A percentile compares a stretch with the other conserved stretches of the same genome.
Conservation (phyloP, 1,140 invertebrate genomes). For the Drosophila micromelanica region DNA sequence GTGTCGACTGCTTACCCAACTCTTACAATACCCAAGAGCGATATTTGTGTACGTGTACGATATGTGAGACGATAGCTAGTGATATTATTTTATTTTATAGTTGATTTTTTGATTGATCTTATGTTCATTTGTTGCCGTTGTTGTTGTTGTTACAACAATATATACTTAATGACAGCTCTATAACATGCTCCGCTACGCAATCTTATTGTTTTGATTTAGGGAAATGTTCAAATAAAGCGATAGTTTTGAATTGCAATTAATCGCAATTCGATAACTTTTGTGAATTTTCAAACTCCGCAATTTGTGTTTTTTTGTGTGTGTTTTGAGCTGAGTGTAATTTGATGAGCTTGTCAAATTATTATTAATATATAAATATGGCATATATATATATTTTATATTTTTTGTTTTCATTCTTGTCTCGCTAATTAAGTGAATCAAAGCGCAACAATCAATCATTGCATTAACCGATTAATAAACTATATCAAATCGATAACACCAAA, state of each 20-base stretch:
- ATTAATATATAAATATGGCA: constrained; percentile 14
- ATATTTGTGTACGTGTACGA: constrained; percentile 5
- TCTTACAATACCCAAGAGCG: constrained; percentile 28
- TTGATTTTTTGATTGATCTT: constrained; percentile 12
- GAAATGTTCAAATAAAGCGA: background rate
- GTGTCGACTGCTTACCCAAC: constrained; percentile 22
- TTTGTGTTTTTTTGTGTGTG: constrained; percentile 13
- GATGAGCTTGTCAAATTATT: constrained; percentile 13
- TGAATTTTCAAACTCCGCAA: constrained; percentile 13
- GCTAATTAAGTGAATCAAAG: constrained; percentile 78
- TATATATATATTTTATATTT: constrained; percentile 18
- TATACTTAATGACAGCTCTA: constrained; percentile 40
- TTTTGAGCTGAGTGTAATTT: constrained; percentile 4
- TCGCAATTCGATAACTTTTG: background rate
- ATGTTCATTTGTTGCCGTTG: background rate
- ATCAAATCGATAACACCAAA: constrained; percentile 35
- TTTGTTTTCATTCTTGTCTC: constrained; percentile 63
- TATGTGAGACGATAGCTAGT: constrained; percentile 30
- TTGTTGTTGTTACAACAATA: constrained; percentile 30
- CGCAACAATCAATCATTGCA: constrained; percentile 78
- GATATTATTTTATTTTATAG: background rate
- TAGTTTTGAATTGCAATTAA: background rate
- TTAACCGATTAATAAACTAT: constrained; percentile 39
- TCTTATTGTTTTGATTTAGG: constrained; percentile 17
- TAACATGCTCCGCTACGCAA: constrained; percentile 48